Percentiles rank a stretch among this genome's conserved stretches.
phyloP scores from a whole-genome alignment of 1,140 invertebrate genomes.

The Drosophila kepulauana region DNA sequence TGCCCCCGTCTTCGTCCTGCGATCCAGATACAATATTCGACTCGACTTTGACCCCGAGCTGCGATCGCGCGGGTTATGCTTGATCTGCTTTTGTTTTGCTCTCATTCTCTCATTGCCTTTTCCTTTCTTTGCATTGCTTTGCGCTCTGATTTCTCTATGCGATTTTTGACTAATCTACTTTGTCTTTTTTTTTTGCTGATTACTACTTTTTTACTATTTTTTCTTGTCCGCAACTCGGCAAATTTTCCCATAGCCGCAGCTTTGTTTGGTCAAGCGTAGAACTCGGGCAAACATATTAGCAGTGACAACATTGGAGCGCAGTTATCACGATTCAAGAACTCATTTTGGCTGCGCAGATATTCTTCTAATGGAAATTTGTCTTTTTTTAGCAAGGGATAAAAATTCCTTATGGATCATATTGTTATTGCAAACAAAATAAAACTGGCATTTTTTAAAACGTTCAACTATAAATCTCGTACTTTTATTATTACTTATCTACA shows the following conservation, averaged over 20 bases:
- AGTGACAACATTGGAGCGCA: background rate
- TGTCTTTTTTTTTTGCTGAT: slow-evolving; percentile 46
- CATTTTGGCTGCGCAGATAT: too few species aligned
- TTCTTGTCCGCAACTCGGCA: slow-evolving; percentile 14
- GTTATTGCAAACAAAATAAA: too few species aligned
- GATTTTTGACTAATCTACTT: slow-evolving; percentile 59
- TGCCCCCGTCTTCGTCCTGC: slow-evolving; percentile 17
- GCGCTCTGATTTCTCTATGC: slow-evolving; percentile 63
- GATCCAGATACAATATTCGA: slow-evolving; percentile 31
- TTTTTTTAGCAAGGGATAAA: too few species aligned
- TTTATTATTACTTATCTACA: too few species aligned
- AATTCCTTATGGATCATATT: too few species aligned
- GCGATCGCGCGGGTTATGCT: slow-evolving; percentile 13
- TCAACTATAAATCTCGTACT: too few species aligned
- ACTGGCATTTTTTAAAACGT: too few species aligned
- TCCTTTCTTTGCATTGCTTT: slow-evolving; percentile 10
- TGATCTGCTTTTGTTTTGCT: slow-evolving; percentile 20
- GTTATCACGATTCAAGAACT: background rate
- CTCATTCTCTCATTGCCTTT: background rate
- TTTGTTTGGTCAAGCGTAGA: slow-evolving; percentile 28
- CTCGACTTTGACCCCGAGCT: slow-evolving; percentile 36
- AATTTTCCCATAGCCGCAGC: slow-evolving; percentile 3
- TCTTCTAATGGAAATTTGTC: too few species aligned
- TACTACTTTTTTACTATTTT: background rate
- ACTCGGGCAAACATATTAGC: background rate